Percentiles rank a stretch among this genome's conserved stretches.
Evolutionary conservation across 2,113 vertebrate genomes (phyloP).

Genomic region (Tamias sibiricus): DNA sequence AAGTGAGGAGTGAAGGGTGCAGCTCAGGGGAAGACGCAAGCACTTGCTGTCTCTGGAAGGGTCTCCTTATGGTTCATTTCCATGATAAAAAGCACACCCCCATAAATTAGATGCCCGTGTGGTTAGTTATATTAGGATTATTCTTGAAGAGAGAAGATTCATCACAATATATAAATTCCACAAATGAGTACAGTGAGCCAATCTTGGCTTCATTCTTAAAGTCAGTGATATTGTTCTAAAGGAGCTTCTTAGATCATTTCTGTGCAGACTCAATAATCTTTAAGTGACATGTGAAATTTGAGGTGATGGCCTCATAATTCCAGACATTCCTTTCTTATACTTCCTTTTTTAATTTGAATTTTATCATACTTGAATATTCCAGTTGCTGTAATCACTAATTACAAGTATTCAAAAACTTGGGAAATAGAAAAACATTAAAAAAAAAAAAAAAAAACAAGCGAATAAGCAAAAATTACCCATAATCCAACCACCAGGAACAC

Average conservation of each 20-base stretch:
- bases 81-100: neutral
- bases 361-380: neutral
- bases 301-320: neutral
- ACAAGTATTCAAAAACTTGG: neutral
- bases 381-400: neutral
- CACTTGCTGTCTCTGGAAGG: neutral
- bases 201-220: neutral
- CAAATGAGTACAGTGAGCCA: neutral
- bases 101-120: neutral
- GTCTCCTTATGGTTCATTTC: neutral
- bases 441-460: no score
- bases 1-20: neutral
- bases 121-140: neutral
- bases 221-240: neutral
- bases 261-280: neutral
- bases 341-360: neutral
- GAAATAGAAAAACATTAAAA: neutral
- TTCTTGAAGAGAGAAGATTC: neutral
- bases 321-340: neutral
- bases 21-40: neutral
- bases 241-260: neutral
- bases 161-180: neutral
- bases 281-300: neutral
- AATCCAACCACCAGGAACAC: slow-evolving; percentile 14
- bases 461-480: neutral